Percentiles rank a stretch among this genome's conserved stretches.
Conservation (phyloP, 2,113 vertebrate genomes). For the Calyptomena viridis region DNA sequence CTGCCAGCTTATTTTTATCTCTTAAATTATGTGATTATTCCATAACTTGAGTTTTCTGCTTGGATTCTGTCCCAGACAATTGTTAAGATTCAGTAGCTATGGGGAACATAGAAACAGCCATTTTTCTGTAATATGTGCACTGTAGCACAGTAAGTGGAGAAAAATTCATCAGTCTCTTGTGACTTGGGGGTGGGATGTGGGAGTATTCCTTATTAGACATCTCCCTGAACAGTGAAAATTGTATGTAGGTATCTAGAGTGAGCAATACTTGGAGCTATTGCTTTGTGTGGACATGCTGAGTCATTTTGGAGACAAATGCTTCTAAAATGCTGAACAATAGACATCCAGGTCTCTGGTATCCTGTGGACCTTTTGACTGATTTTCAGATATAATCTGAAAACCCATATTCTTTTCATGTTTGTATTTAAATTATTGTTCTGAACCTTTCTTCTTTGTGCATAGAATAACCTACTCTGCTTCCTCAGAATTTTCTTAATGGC, state of each 20-base stretch:
- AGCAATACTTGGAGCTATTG: conserved; percentile 19
- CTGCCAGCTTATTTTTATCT: conserved; percentile 36
- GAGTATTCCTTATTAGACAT: conserved; percentile 40
- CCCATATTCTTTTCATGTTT: background rate
- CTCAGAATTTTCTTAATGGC: background rate
- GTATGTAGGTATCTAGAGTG: conserved; percentile 15
- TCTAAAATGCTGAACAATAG: background rate
- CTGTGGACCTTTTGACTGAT: background rate
- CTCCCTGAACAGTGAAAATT: conserved; percentile 30
- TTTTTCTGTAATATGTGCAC: background rate
- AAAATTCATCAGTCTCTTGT: conserved; percentile 30
- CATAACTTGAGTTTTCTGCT: conserved; percentile 49
- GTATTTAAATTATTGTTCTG: background rate
- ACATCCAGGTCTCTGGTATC: background rate
- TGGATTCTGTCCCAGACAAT: conserved; percentile 40
- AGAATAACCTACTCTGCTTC: background rate
- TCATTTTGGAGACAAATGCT: conserved; percentile 35
- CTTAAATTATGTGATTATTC: conserved; percentile 55
- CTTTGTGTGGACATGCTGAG: conserved; percentile 54
- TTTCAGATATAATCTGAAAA: background rate
- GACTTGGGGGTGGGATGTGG: conserved; percentile 23
- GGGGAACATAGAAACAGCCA: background rate
- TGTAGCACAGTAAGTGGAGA: conserved; percentile 19
- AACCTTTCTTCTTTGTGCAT: background rate
- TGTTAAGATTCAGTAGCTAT: conserved; percentile 34